Evolutionary conservation across 2,113 vertebrate genomes (phyloP).

Genomic region (Anguilla rostrata): DNA sequence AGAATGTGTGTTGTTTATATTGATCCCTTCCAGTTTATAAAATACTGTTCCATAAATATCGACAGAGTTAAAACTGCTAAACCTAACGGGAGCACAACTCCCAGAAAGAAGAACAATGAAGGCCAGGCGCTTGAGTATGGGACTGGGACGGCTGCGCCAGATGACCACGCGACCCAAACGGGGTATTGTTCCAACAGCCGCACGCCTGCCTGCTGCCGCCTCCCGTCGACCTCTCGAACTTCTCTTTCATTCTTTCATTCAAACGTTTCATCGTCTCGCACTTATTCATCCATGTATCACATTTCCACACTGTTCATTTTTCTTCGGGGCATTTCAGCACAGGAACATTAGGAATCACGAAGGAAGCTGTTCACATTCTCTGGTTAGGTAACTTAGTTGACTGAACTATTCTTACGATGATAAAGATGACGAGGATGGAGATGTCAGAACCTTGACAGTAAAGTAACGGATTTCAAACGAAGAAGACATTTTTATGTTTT

Average conservation of each 20-base stretch:
- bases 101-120: too few relatives aligned
- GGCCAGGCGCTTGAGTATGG: too few relatives aligned
- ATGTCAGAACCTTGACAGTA: neutral
- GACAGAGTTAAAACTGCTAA: too few relatives aligned
- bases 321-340: neutral
- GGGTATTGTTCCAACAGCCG: constrained; percentile 65
- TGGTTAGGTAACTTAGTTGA: neutral
- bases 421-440: too few relatives aligned
- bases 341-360: neutral
- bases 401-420: neutral
- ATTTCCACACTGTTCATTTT: neutral
- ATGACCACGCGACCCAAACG: constrained; percentile 56
- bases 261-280: constrained; percentile 22
- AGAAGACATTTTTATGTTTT: too few relatives aligned
- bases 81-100: too few relatives aligned
- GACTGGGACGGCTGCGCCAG: constrained; percentile 25
- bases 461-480: too few relatives aligned
- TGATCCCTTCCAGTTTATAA: too few relatives aligned
- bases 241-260: constrained; percentile 23
- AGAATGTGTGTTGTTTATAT: too few relatives aligned
- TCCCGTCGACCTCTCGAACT: constrained; percentile 46
- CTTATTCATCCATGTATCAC: neutral
- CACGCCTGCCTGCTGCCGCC: constrained; percentile 77
- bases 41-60: too few relatives aligned
- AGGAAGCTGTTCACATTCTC: neutral